Conservation (phyloP, 1,140 invertebrate species). For the Anastrepha obliqua region DNA sequence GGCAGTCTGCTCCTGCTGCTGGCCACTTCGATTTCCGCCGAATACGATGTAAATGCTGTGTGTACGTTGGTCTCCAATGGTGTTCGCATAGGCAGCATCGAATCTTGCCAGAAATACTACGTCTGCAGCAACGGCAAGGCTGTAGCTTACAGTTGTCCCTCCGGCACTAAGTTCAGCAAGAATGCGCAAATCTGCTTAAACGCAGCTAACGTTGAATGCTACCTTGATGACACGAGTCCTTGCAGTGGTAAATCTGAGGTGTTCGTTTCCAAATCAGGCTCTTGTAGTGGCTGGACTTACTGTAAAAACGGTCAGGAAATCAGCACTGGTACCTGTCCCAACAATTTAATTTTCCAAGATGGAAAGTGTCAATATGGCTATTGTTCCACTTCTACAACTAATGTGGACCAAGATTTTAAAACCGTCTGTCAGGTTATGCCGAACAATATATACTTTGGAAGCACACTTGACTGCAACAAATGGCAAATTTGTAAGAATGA, state of each 20-base stretch:
- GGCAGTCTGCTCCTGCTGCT: neutral
- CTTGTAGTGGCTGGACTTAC: constrained; percentile 46
- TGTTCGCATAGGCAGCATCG: constrained; percentile 43
- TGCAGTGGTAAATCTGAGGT: neutral
- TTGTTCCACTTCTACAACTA: neutral
- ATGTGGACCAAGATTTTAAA: neutral
- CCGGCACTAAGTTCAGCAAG: constrained; percentile 44
- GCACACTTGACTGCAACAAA: constrained; percentile 2
- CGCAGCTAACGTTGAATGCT: constrained; percentile 15
- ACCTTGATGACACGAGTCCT: neutral
- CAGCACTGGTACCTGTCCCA: constrained; percentile 12
- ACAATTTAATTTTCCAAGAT: constrained; percentile 29
- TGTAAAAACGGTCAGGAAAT: constrained; percentile 15
- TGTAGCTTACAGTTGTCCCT: neutral
- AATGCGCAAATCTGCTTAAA: constrained; percentile 14
- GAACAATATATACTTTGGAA: constrained; percentile 50
- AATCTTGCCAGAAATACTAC: constrained; percentile 52
- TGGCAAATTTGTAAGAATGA: constrained; percentile 47
- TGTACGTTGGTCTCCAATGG: constrained; percentile 47
- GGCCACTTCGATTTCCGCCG: neutral
- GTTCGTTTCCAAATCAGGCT: neutral
- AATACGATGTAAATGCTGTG: constrained; percentile 53
- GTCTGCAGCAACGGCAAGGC: constrained; percentile 34
- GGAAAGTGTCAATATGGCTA: constrained; percentile 15
- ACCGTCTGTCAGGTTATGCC: constrained; percentile 51